These are phyloP conservation scores for Anniella stebbinsi DNA, from an alignment of 2,797 vertebrate genomes.

Conservation along the genomic window DNA sequence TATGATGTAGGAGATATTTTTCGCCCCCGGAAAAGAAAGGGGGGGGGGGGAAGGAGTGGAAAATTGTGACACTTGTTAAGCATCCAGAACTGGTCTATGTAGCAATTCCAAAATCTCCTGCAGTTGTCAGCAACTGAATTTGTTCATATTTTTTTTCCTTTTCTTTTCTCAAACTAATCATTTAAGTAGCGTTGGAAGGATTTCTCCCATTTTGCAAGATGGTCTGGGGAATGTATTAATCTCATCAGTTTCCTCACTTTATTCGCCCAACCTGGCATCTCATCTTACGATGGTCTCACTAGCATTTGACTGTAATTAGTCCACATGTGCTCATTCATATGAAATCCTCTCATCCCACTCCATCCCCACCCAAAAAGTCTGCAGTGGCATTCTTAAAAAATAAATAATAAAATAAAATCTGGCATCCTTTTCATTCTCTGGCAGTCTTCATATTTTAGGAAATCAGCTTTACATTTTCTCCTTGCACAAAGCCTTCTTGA, in stretches of 20 bases:
- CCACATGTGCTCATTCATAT: slow-evolving; percentile 50
- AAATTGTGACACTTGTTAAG: slow-evolving; percentile 56
- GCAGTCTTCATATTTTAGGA: slow-evolving; percentile 64
- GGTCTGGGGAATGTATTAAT: slow-evolving; percentile 8
- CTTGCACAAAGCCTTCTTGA: slow-evolving; percentile 31
- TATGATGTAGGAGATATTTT: slow-evolving; percentile 17
- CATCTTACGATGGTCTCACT: background rate
- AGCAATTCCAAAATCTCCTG: slow-evolving; percentile 48
- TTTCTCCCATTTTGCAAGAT: background rate
- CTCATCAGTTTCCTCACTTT: background rate
- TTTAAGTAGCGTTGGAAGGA: slow-evolving; percentile 51
- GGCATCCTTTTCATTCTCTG: slow-evolving; percentile 72
- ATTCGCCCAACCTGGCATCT: slow-evolving; percentile 13
- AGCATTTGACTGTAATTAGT: slow-evolving; percentile 40
- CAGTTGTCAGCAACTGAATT: slow-evolving; percentile 44
- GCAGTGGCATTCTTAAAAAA: slow-evolving; percentile 52
- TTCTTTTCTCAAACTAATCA: slow-evolving; percentile 46
- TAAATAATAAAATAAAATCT: slow-evolving; percentile 65
- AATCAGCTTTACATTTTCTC: slow-evolving; percentile 68
- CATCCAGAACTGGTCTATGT: background rate
- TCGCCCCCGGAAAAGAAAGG: background rate
- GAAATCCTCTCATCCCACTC: slow-evolving; percentile 18
- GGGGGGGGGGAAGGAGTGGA: background rate
- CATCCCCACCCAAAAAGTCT: slow-evolving; percentile 47
- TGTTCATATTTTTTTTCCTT: slow-evolving; percentile 50